Conservation (phyloP, 2,888 invertebrate genomes). For the Brenthis daphne region DNA sequence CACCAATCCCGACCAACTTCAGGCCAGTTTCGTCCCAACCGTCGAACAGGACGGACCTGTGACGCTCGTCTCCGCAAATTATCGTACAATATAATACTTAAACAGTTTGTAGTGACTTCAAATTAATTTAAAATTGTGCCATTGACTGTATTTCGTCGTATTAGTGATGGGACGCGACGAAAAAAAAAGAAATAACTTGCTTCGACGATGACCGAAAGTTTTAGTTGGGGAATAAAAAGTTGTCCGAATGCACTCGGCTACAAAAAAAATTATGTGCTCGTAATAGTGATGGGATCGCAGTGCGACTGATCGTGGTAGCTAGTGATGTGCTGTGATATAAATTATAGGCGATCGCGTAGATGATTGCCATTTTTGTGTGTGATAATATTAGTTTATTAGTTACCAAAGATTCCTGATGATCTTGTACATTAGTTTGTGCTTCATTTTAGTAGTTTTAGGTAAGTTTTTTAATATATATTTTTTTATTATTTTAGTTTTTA, state of each 20-base stretch:
- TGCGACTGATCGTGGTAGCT: constrained; percentile 75
- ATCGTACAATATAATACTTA: constrained; percentile 73
- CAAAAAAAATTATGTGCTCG: constrained; percentile 73
- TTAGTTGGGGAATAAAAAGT: constrained; percentile 72
- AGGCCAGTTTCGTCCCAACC: constrained; percentile 74
- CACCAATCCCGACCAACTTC: constrained; percentile 76
- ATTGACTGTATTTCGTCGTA: constrained; percentile 44
- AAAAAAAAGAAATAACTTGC: constrained; percentile 49
- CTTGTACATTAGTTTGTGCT: constrained; percentile 82
- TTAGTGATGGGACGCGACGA: constrained; percentile 67
- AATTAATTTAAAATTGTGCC: constrained; percentile 51
- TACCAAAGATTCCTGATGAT: constrained; percentile 82
- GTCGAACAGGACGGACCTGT: constrained; percentile 61
- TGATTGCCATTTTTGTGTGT: constrained; percentile 75
- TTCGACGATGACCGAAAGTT: constrained; percentile 76
- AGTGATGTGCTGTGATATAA: constrained; percentile 81
- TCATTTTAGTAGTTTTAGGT: constrained; percentile 82
- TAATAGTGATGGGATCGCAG: constrained; percentile 79
- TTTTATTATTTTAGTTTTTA: not conserved
- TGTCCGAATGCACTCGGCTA: constrained; percentile 72
- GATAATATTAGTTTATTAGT: constrained; percentile 80
- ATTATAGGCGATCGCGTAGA: constrained; percentile 76
- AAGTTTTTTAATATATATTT: constrained; percentile 48
- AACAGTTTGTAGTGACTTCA: constrained; percentile 68
- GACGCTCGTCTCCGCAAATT: constrained; percentile 60